phyloP scores from a whole-genome alignment of 2,888 invertebrate species.

The Willowsia nigromaculata region DNA sequence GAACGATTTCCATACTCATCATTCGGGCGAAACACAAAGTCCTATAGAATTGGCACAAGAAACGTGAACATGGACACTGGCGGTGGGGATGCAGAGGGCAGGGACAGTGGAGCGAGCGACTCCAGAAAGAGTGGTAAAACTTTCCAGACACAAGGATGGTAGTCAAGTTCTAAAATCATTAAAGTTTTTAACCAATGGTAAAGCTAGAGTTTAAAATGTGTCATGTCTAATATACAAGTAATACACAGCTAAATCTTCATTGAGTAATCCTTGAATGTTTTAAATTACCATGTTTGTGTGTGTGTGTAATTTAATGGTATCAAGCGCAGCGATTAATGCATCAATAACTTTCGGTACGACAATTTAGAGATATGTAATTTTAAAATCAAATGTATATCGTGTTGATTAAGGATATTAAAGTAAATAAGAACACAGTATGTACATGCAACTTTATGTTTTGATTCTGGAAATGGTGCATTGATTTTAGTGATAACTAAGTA shows the following conservation, averaged over 20 bases:
- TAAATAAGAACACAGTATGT: neutral
- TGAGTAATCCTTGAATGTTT: neutral
- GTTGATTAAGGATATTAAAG: neutral
- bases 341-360: slow-evolving; percentile 28
- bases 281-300: neutral
- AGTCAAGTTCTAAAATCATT: neutral
- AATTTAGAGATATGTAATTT: neutral
- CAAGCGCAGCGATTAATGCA: slow-evolving; percentile 29
- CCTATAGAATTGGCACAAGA: slow-evolving; percentile 15
- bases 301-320: neutral
- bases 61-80: slow-evolving; percentile 30
- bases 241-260: too few relatives aligned
- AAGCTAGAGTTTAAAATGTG: too few relatives aligned
- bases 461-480: too few relatives aligned
- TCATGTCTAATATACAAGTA: too few relatives aligned
- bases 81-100: slow-evolving; percentile 2
- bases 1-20: neutral
- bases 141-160: slow-evolving; percentile 70
- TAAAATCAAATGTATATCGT: neutral
- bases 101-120: neutral
- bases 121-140: slow-evolving; percentile 40
- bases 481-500: too few relatives aligned
- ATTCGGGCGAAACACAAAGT: neutral
- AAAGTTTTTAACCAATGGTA: too few relatives aligned
- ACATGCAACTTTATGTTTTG: too few relatives aligned